Base-by-base conservation (phyloP, 2,113 vertebrate genomes). In the Bubo scandiacus region DNA sequence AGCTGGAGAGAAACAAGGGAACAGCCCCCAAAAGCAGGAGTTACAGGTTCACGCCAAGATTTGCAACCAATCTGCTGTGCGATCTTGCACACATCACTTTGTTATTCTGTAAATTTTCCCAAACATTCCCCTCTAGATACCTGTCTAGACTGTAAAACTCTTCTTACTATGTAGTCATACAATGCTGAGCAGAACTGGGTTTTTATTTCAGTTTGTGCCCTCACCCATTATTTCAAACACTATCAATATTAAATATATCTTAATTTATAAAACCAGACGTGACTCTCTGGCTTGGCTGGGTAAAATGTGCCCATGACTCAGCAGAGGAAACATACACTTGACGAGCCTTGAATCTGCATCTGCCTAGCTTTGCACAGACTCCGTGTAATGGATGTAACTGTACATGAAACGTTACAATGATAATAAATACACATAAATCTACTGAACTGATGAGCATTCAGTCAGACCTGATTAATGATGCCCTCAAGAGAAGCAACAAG, bases 381-480 rank as follows among this genome's bases (percentile, higher is more conserved):
- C n/a, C 0, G 0, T 65, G 57, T 87, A 96, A 95, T 51, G 87
- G 68, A 92, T 94, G 61, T 72, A 94, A 94, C 61, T 5, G 77
- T 68, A 89, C 83, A 75, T 81, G 73, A 95, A 96, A 94, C 54
- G 92, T 91, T 94, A 91, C 86, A 88, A 27, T 88, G 90, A 91
- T 79, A 91, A 94, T 78, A 94, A 87, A 95, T 74, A 92, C 86
- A 91, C 70, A 94, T 96, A 95, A 89, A 96, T 96, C 95, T 87
- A 72, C 83, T 58, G 34, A 95, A 95, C 29, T 49, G 65, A 94
- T 94, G 77, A 95, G 81, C 21, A 79, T 75, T 94, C 83, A 86
- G 55, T 81, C 73, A 87, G 70, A 65, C 36, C 49, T 96, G 97
- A 97, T 95, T 89, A 87, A 97, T 45, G 83, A 75, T 49, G 89